Percentiles rank a stretch among this genome's conserved stretches.
These are phyloP conservation scores for Pseudachorutes palmiensis DNA, from an alignment of 1,140 invertebrate species.

Conservation along the genomic window DNA sequence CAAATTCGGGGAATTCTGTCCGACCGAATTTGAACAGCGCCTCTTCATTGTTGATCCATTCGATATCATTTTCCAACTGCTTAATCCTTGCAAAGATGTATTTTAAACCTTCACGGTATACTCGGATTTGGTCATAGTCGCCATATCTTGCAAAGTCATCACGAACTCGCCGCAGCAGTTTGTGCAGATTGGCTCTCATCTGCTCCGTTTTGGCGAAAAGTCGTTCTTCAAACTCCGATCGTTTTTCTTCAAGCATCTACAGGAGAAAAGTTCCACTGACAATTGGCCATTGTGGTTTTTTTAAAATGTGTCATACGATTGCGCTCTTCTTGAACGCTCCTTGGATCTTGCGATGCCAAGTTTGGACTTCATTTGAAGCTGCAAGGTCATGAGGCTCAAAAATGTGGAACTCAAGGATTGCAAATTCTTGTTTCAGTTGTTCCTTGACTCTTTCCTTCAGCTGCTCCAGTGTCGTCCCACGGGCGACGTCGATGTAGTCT, in stretches of 20 bases:
- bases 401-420: conserved; percentile 59
- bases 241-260: conserved; percentile 64
- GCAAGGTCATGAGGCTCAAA: conserved; percentile 57
- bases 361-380: conserved; percentile 58
- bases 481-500: conserved; percentile 55
- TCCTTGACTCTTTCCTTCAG: conserved; percentile 54
- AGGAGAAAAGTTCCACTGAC: neutral
- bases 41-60: conserved; percentile 86
- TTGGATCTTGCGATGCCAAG: conserved; percentile 62
- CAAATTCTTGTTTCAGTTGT: conserved; percentile 54
- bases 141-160: conserved; percentile 41
- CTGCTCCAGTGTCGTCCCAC: conserved; percentile 52
- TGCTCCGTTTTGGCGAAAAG: conserved; percentile 58
- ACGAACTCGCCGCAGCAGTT: conserved; percentile 56
- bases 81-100: conserved; percentile 64
- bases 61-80: conserved; percentile 60
- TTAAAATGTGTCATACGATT: neutral
- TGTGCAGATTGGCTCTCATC: conserved; percentile 59
- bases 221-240: conserved; percentile 69
- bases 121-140: conserved; percentile 46
- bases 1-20: conserved; percentile 46
- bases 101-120: conserved; percentile 52
- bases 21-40: conserved; percentile 68
- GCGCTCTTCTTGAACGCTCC: conserved; percentile 62
- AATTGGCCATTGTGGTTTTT: neutral